phyloP scores from a whole-genome alignment of 2,888 invertebrate genomes.

The Stramonita haemastoma region DNA sequence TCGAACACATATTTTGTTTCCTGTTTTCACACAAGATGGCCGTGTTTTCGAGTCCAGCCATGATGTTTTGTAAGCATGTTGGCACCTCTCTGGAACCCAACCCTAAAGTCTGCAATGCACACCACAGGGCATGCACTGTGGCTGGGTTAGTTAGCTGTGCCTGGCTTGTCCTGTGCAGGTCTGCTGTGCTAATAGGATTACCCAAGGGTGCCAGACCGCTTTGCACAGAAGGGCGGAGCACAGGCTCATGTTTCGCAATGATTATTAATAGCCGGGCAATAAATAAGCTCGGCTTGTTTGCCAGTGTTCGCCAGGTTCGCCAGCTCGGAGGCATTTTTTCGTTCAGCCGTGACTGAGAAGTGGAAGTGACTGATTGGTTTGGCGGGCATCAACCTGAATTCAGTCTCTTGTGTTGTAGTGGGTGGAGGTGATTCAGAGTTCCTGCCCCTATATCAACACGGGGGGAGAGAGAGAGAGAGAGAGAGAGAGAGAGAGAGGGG shows the following conservation, averaged over 20 bases:
- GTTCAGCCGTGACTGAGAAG: neutral
- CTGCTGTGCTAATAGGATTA: slow-evolving; percentile 7
- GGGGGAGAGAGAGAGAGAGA: neutral
- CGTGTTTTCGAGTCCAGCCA: neutral
- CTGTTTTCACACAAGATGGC: neutral
- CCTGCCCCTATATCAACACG: neutral
- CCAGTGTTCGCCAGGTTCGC: neutral
- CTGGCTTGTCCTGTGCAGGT: neutral
- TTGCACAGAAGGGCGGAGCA: neutral
- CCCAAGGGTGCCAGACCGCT: neutral
- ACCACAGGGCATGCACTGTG: too few species aligned
- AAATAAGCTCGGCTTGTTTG: too few species aligned
- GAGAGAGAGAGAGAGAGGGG: neutral
- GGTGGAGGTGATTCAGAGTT: neutral
- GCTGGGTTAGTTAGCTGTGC: neutral
- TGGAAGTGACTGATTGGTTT: neutral
- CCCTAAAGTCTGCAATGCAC: neutral
- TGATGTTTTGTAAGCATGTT: neutral
- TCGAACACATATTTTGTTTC: too few species aligned
- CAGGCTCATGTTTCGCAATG: neutral
- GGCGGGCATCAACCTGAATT: neutral
- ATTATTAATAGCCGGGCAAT: neutral
- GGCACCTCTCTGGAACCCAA: neutral
- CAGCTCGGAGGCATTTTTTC: neutral
- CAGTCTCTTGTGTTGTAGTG: neutral